These are phyloP conservation scores for Drosophila sordidapex DNA, from an alignment of 2,888 invertebrate species.

Conservation along the genomic window DNA sequence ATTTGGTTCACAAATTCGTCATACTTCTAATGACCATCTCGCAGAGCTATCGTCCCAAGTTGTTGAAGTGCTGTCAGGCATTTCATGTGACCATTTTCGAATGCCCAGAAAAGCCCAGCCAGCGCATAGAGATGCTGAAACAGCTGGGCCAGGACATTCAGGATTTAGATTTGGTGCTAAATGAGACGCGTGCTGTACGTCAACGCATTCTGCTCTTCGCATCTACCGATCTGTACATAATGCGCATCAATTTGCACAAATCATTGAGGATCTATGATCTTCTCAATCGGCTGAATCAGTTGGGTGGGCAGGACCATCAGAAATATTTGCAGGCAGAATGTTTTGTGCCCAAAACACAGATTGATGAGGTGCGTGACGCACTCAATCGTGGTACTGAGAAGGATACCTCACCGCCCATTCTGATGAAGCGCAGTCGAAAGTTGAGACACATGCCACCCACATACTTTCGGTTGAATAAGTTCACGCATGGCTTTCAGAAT, in stretches of 20 bases:
- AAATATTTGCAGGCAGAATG: conserved; percentile 94
- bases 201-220: conserved; percentile 87
- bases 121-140: conserved; percentile 90
- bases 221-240: conserved; percentile 85
- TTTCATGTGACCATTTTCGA: conserved; percentile 93
- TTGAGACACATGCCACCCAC: conserved; percentile 87
- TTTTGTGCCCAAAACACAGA: conserved; percentile 91
- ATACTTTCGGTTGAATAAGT: conserved; percentile 94
- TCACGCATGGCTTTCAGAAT: conserved; percentile 92
- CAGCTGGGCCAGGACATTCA: conserved; percentile 91
- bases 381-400: conserved; percentile 85
- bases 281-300: conserved; percentile 94
- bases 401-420: conserved; percentile 89
- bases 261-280: conserved; percentile 95
- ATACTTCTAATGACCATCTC: conserved; percentile 92
- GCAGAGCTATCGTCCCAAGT: conserved; percentile 90
- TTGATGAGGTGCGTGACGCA: conserved; percentile 90
- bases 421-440: conserved; percentile 81
- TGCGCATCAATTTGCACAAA: conserved; percentile 92
- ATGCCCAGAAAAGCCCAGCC: conserved; percentile 91
- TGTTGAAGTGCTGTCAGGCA: conserved; percentile 93
- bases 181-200: conserved; percentile 91
- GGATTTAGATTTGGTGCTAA: conserved; percentile 90
- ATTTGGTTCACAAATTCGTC: conserved; percentile 89
- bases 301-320: conserved; percentile 88